Percentiles rank a stretch among this genome's conserved stretches.
Conservation (phyloP, 1,140 invertebrate genomes). For the Pectinophora gossypiella region DNA sequence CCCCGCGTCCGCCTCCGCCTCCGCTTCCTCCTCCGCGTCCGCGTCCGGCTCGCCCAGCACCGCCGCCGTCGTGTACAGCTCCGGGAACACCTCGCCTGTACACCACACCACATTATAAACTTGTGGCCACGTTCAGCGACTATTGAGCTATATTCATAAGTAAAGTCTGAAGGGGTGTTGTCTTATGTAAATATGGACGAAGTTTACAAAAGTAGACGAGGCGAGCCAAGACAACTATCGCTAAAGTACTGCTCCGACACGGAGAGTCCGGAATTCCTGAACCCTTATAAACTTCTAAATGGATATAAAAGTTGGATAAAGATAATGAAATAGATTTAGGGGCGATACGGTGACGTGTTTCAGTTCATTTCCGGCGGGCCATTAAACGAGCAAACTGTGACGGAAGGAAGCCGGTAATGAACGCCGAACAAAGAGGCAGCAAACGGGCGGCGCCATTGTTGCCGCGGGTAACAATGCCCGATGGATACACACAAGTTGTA, state of each 20-base stretch:
- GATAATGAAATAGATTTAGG: neutral
- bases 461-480: neutral
- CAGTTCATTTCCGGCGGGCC: neutral
- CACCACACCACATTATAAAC: neutral
- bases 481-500: too few species aligned
- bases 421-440: neutral
- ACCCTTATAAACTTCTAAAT: neutral
- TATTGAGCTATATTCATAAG: too few species aligned
- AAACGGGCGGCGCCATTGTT: neutral
- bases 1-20: conserved; percentile 25
- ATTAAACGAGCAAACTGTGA: neutral
- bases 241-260: too few species aligned
- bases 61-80: conserved; percentile 45
- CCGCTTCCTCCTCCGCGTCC: conserved; percentile 37
- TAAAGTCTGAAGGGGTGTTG: too few species aligned
- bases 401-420: neutral
- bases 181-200: too few species aligned
- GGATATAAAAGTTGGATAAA: neutral
- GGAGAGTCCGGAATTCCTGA: neutral
- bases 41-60: conserved; percentile 43
- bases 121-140: too few species aligned
- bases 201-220: too few species aligned
- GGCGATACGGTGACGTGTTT: neutral
- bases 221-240: too few species aligned
- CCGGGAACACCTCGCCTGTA: conserved; percentile 59